Evolutionary conservation across 2,888 invertebrate genomes (phyloP), one percentile per base, ranked within the genome.

Genomic region (Subacronicta megacephala): DNA sequence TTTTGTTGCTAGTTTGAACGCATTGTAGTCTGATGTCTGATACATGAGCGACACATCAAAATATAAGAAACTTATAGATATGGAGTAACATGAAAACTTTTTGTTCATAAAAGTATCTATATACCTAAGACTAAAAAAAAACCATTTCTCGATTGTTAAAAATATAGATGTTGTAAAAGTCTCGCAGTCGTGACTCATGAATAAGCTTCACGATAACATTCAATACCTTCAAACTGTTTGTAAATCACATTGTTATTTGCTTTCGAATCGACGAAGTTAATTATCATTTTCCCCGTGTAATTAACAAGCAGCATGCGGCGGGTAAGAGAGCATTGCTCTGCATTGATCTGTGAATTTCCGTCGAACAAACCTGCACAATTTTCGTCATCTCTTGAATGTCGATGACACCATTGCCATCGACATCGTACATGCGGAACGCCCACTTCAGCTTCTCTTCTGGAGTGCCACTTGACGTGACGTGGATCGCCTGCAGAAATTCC

Each of bases 401-500:
- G 90, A 99, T 99, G 81, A 98, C 98, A 62, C 99, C 99, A 87
- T 99, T 99, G 44, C 99, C 98, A 90, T 99, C 99, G 40, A 99
- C 99, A 90, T 99, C 99, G 93, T 99, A 99, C 98, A 99, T 99
- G 88, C 99, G 97, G 95, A 99, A 99, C 68, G 99, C 99, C 99
- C 99, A 99, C 95, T 99, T 99, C 72, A 99, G 95, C 93, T 99
- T 99, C 92, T 99, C 99, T 90, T 99, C 99, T 20, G 99, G 99
- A 72, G 99, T 99, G 68, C 99, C 99, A 84, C 98, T 98, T 78
- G 98, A 98, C 77, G 99, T 99, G 55, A 99, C 99, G 95, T 99
- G 99, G 92, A 99, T 99, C 86, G 99, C 99, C 91, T 99, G 96
- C 85, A 99, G 96, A 94, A 99, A 99, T 96, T 99, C 99, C 98